Evolutionary conservation across 1,140 invertebrate species (phyloP).

Genomic region (Zophobas morio): DNA sequence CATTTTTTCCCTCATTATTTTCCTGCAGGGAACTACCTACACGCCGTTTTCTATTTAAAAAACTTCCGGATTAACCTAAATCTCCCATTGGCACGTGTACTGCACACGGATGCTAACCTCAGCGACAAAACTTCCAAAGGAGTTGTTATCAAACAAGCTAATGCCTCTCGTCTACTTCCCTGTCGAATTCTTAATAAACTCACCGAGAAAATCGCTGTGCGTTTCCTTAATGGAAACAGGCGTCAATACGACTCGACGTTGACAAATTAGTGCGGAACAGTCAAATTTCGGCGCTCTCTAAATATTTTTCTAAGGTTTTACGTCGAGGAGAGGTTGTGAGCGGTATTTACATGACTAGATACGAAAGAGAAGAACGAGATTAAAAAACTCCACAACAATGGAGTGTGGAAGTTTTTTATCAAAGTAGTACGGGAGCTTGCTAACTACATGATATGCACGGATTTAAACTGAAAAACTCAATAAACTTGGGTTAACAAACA

Average conservation of each 20-base stretch:
- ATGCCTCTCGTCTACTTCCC: not conserved
- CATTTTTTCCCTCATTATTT: no score
- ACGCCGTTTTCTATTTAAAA: no score
- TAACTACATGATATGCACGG: no score
- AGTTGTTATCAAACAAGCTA: not conserved
- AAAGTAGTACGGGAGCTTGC: no score
- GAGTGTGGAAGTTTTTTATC: no score
- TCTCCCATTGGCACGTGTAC: not conserved
- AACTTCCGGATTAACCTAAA: not conserved
- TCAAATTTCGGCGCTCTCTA: not conserved
- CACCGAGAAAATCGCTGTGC: not conserved
- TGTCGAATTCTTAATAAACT: not conserved
- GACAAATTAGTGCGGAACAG: not conserved
- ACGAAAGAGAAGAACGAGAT: no score
- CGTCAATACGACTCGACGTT: not conserved
- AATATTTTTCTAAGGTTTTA: not conserved
- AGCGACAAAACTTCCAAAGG: not conserved
- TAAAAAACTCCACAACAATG: no score
- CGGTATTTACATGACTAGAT: no score
- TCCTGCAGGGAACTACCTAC: no score
- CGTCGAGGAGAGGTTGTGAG: no score
- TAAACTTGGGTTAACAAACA: no score
- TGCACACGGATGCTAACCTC: not conserved
- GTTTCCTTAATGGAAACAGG: not conserved
- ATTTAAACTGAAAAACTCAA: no score